A percentile compares a stretch with the other conserved stretches of the same genome.
phyloP scores from a whole-genome alignment of 64 coral and sea anemone genomes.

The Actinia equina region DNA sequence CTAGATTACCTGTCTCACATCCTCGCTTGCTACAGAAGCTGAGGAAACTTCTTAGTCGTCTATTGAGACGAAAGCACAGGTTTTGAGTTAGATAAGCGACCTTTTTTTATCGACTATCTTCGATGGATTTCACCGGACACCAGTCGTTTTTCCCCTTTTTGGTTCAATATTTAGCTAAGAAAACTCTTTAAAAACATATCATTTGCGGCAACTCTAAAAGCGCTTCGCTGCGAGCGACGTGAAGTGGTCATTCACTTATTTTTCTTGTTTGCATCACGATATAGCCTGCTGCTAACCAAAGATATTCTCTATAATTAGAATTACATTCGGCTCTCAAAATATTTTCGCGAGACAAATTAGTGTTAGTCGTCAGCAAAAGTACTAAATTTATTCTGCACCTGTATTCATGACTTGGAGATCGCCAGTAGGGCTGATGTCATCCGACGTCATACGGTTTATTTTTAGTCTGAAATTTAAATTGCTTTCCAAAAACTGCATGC shows the following conservation, averaged over 20 bases:
- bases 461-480: constrained; percentile 25
- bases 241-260: neutral
- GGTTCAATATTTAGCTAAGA: constrained; percentile 1
- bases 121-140: neutral
- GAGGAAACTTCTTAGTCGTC: neutral
- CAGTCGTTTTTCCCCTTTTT: constrained; percentile 1
- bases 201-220: constrained; percentile 8
- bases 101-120: neutral
- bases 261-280: neutral
- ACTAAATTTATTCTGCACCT: constrained; percentile 32
- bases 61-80: neutral
- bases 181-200: neutral
- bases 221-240: neutral
- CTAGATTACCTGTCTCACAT: neutral
- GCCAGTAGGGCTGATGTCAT: constrained; percentile 9
- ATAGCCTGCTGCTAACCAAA: constrained; percentile 11
- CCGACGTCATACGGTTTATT: constrained; percentile 10
- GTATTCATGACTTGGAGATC: neutral
- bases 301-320: constrained; percentile 29
- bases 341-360: constrained; percentile 25
- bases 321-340: constrained; percentile 13
- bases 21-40: neutral
- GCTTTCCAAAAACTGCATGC: constrained; percentile 22
- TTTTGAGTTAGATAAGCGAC: neutral
- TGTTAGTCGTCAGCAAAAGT: constrained; percentile 34